These are phyloP conservation scores for Pterostichus madidus DNA, from an alignment of 2,888 invertebrate species.

Conservation along the genomic window DNA sequence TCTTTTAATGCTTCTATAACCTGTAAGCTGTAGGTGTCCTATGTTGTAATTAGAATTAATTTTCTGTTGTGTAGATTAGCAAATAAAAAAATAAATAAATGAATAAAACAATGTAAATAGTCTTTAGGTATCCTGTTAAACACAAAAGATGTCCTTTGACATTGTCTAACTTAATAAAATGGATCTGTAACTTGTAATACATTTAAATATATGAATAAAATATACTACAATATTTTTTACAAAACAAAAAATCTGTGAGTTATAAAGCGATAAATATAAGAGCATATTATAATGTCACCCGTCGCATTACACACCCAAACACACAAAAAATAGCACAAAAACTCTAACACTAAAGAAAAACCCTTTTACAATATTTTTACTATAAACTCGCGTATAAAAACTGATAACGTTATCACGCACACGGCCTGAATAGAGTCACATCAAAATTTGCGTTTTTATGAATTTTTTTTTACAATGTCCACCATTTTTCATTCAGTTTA, in stretches of 20 bases:
- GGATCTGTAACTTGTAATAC: too few relatives aligned
- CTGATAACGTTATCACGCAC: slow-evolving; percentile 39
- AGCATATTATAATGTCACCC: slow-evolving; percentile 28
- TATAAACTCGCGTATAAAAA: slow-evolving; percentile 33
- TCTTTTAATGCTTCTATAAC: too few relatives aligned
- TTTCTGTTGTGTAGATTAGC: too few relatives aligned
- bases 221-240: too few relatives aligned
- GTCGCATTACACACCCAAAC: not conserved
- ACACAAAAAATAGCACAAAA: slow-evolving; percentile 15
- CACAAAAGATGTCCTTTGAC: too few relatives aligned
- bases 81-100: too few relatives aligned
- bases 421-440: slow-evolving; percentile 27
- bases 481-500: slow-evolving; percentile 36
- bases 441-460: slow-evolving; percentile 53
- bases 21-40: too few relatives aligned
- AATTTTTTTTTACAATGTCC: slow-evolving; percentile 44
- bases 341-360: not conserved
- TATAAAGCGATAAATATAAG: slow-evolving; percentile 31
- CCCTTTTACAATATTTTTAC: slow-evolving; percentile 41
- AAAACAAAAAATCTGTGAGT: slow-evolving; percentile 15
- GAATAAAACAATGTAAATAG: too few relatives aligned
- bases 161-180: too few relatives aligned
- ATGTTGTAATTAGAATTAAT: too few relatives aligned
- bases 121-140: too few relatives aligned
- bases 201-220: too few relatives aligned